phyloP scores from a whole-genome alignment of 1,140 invertebrate genomes.

The Marisa cornuarietis region DNA sequence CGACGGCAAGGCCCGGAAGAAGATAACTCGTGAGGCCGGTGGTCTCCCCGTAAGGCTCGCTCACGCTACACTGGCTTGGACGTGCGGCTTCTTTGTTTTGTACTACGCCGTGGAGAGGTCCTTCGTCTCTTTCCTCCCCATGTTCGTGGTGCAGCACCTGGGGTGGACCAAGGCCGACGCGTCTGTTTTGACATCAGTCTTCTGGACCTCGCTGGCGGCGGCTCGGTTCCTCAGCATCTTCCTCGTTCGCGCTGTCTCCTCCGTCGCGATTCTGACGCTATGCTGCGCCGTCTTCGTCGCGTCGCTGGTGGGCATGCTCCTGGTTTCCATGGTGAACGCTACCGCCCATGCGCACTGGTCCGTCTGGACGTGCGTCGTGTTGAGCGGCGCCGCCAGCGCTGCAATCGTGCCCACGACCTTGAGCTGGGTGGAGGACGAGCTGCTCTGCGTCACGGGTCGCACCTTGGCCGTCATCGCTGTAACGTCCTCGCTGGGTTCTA shows the following conservation, averaged over 20 bases:
- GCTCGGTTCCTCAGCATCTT: slow-evolving; percentile 42
- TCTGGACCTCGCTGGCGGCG: slow-evolving; percentile 42
- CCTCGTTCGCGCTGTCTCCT: slow-evolving; percentile 29
- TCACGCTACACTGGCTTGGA: slow-evolving; percentile 21
- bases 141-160: slow-evolving; percentile 42
- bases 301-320: slow-evolving; percentile 27
- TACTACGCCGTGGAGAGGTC: slow-evolving; percentile 44
- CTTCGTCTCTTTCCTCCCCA: slow-evolving; percentile 36
- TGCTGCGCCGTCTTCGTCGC: slow-evolving; percentile 29
- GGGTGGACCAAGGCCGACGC: slow-evolving; percentile 40
- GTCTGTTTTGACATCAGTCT: slow-evolving; percentile 40
- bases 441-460: slow-evolving; percentile 27
- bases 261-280: slow-evolving; percentile 32
- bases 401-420: slow-evolving; percentile 28
- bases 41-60: slow-evolving; percentile 20
- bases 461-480: slow-evolving; percentile 31
- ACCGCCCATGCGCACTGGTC: background rate
- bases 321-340: slow-evolving; percentile 19
- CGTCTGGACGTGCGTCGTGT: slow-evolving; percentile 19
- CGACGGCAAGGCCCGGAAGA: slow-evolving; percentile 4
- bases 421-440: slow-evolving; percentile 27
- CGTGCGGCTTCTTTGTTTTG: slow-evolving; percentile 31
- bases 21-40: background rate
- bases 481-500: slow-evolving; percentile 14
- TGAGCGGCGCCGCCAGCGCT: slow-evolving; percentile 27